These are phyloP conservation scores for Caranx melampygus DNA, from an alignment of 2,113 vertebrate species.

Conservation along the genomic window DNA sequence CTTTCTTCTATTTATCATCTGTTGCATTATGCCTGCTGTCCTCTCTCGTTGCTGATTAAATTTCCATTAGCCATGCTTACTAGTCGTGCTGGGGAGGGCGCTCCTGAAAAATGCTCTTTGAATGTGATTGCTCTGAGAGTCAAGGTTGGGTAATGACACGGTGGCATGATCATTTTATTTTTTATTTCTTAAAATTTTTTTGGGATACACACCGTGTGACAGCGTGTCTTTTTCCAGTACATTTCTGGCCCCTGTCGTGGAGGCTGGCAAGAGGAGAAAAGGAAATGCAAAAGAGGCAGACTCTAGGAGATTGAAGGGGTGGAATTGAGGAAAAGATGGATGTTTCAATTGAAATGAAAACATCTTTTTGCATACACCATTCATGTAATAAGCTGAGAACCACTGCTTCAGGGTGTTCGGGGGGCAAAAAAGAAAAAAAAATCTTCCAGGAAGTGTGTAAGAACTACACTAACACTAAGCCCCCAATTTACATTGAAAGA, in stretches of 20 bases:
- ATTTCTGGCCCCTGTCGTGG: conserved; percentile 52
- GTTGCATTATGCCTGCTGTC: conserved; percentile 82
- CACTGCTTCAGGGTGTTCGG: conserved; percentile 23
- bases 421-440: background rate
- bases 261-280: conserved; percentile 56
- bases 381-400: conserved; percentile 55
- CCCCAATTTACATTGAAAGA: conserved; percentile 9
- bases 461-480: conserved; percentile 17
- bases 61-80: conserved; percentile 84
- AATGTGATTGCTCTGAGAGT: conserved; percentile 74
- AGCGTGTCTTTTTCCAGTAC: conserved; percentile 45
- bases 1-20: conserved; percentile 80
- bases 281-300: conserved; percentile 58
- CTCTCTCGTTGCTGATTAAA: conserved; percentile 83
- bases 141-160: conserved; percentile 74
- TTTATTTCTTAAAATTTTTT: background rate
- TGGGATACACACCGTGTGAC: conserved; percentile 57
- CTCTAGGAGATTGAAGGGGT: conserved; percentile 41
- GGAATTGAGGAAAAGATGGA: conserved; percentile 42
- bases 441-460: conserved; percentile 29
- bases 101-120: conserved; percentile 76
- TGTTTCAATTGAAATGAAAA: conserved; percentile 51
- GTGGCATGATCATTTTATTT: conserved; percentile 58
- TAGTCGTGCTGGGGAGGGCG: conserved; percentile 64
- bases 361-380: conserved; percentile 49